A percentile compares a stretch with the other conserved stretches of the same genome.
Evolutionary conservation across 2,888 invertebrate genomes (phyloP).

Genomic region (Heliconius charithonia): DNA sequence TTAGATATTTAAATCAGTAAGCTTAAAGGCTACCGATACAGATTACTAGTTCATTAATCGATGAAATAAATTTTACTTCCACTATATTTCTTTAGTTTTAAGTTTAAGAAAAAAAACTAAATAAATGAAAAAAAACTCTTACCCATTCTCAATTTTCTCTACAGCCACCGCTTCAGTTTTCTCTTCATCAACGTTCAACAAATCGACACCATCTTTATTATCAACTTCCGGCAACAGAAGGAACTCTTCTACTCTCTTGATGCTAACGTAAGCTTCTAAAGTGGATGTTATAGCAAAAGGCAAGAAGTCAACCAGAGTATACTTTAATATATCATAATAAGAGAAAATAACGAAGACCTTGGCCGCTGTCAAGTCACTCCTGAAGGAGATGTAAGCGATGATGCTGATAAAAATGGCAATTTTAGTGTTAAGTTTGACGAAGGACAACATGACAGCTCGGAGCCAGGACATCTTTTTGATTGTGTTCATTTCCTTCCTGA

Average conservation of each 20-base stretch:
- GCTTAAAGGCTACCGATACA: too few relatives aligned
- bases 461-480: conserved; percentile 87
- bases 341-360: conserved; percentile 91
- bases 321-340: conserved; percentile 90
- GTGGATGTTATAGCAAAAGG: conserved; percentile 90
- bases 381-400: conserved; percentile 86
- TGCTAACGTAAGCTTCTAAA: conserved; percentile 90
- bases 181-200: conserved; percentile 67
- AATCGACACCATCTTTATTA: conserved; percentile 67
- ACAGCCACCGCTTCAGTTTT: conserved; percentile 66
- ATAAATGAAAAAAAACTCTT: too few relatives aligned
- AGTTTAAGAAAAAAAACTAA: too few relatives aligned
- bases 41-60: too few relatives aligned
- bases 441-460: conserved; percentile 87
- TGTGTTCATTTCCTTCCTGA: conserved; percentile 87
- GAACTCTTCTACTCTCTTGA: conserved; percentile 88
- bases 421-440: conserved; percentile 90
- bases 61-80: too few relatives aligned
- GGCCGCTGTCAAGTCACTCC: conserved; percentile 88
- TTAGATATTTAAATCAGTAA: too few relatives aligned
- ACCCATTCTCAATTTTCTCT: conserved; percentile 79
- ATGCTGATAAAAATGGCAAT: conserved; percentile 91
- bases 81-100: not conserved
- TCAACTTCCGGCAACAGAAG: conserved; percentile 75
- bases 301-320: conserved; percentile 91